Conservation (phyloP, 2,113 vertebrate species). For the Lanius collurio region DNA sequence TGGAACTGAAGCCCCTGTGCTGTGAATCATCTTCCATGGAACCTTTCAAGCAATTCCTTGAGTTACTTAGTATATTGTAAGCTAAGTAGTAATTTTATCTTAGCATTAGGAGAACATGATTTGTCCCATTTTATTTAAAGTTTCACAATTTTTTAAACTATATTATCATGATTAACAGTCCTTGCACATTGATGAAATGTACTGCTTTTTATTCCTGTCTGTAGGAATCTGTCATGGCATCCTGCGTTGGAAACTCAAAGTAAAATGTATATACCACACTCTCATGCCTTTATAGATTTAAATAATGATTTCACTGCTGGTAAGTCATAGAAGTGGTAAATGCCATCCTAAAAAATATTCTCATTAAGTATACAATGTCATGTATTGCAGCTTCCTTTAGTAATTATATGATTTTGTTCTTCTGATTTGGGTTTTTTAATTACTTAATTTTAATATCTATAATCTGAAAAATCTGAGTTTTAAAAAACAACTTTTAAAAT, state of each 20-base stretch:
- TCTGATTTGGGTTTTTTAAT: not conserved
- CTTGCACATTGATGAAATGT: not conserved
- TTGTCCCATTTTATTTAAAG: not conserved
- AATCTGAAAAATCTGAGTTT: not conserved
- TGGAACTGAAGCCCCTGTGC: not conserved
- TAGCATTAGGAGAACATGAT: not conserved
- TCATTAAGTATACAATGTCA: not conserved
- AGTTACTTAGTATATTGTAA: not conserved
- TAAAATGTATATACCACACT: conserved; percentile 84
- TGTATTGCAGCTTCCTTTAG: not conserved
- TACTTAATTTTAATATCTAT: not conserved
- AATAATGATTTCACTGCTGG: conserved; percentile 94
- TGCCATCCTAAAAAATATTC: not conserved
- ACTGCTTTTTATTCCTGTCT: not conserved
- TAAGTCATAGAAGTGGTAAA: conserved; percentile 68
- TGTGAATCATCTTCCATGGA: not conserved
- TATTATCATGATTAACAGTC: not conserved
- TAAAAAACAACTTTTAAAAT: not conserved
- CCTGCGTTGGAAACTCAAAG: conserved; percentile 65
- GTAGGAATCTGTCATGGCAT: conserved; percentile 79
- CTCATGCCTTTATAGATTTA: conserved; percentile 94
- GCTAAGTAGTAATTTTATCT: not conserved
- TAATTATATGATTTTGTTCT: not conserved
- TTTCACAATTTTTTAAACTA: not conserved
- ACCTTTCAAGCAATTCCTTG: not conserved